Evolutionary conservation across 2,797 vertebrate genomes (phyloP).

Genomic region (Lepus oiostolus): DNA sequence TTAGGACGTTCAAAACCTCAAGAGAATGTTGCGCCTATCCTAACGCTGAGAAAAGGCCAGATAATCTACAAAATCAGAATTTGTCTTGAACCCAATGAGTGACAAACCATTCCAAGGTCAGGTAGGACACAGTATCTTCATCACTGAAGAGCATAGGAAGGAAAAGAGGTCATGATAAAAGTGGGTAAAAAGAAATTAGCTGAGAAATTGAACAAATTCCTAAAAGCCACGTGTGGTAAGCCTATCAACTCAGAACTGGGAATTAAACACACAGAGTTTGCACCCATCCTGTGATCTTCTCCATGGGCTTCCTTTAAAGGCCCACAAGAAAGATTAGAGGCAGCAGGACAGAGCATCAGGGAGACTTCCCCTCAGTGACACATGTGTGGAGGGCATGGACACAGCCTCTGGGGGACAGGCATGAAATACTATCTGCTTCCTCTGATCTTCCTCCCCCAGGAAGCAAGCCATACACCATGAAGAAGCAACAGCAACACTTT

Average conservation of each 20-base stretch:
- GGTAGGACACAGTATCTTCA: not conserved
- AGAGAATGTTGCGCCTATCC: not conserved
- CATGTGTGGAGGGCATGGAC: not conserved
- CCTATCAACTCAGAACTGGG: not conserved
- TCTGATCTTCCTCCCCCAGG: not conserved
- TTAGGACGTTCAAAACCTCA: not conserved
- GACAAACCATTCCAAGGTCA: not conserved
- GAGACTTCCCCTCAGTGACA: not conserved
- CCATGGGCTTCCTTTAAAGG: not conserved
- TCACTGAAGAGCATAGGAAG: not conserved
- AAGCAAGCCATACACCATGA: not conserved
- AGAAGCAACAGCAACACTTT: not conserved
- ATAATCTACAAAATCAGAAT: not conserved
- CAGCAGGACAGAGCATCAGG: not conserved
- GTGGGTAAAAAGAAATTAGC: not conserved
- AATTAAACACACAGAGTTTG: not conserved
- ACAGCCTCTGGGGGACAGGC: not conserved
- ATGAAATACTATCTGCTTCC: not conserved
- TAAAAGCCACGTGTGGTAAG: not conserved
- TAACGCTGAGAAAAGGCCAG: not conserved
- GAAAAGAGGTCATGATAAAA: not conserved
- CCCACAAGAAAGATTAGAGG: not conserved
- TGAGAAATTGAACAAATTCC: not conserved
- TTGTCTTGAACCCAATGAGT: not conserved
- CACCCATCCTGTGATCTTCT: not conserved